Conservation (phyloP, 2,113 vertebrate genomes). For the Oreochromis niloticus region DNA sequence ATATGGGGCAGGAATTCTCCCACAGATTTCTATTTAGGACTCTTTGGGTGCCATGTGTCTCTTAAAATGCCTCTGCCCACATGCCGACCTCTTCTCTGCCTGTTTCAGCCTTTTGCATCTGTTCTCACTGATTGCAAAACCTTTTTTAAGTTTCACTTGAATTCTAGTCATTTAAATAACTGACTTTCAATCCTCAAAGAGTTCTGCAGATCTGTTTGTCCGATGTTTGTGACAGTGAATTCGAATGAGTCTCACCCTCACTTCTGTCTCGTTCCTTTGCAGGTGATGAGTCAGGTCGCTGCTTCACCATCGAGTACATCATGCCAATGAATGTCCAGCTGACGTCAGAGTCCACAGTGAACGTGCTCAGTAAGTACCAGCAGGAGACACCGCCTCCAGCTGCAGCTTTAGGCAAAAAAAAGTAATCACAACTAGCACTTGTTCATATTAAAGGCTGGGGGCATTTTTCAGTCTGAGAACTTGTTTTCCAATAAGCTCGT, state of each 20-base stretch:
- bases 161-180: not conserved
- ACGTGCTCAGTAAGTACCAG: conserved; percentile 80
- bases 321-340: conserved; percentile 88
- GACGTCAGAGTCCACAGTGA: conserved; percentile 87
- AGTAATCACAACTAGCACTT: not conserved
- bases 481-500: not conserved
- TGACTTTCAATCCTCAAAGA: not conserved
- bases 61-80: not conserved
- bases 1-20: not conserved
- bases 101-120: not conserved
- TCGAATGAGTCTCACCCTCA: not conserved
- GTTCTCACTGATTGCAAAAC: not conserved
- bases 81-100: not conserved
- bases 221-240: not conserved
- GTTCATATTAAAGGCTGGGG: not conserved
- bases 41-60: not conserved
- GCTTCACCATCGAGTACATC: conserved; percentile 87
- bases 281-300: conserved; percentile 86
- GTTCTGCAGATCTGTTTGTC: not conserved
- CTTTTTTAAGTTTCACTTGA: not conserved
- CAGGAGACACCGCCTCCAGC: not conserved
- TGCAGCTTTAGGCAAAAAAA: not conserved
- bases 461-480: not conserved
- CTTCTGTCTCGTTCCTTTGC: not conserved
- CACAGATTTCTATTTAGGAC: not conserved